Evolutionary conservation across 2,888 invertebrate genomes (phyloP).

Genomic region (Chymomyza fuscimana): DNA sequence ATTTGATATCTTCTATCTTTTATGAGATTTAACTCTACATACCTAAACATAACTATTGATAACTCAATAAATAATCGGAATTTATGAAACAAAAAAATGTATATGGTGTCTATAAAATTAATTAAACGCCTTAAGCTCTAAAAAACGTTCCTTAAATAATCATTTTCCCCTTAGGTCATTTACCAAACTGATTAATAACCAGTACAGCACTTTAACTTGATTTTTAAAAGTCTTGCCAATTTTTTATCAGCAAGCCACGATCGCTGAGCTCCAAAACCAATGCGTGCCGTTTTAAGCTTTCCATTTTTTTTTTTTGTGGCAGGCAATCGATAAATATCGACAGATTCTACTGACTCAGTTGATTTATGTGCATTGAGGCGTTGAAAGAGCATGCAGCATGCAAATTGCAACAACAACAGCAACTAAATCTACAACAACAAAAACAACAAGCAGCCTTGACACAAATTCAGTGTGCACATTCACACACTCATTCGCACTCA

Average conservation of each 20-base stretch:
- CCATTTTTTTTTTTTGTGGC: neutral
- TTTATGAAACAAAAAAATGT: too few relatives aligned
- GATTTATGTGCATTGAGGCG: neutral
- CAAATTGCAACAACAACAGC: constrained; percentile 37
- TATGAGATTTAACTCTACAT: too few relatives aligned
- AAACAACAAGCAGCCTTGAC: constrained; percentile 57
- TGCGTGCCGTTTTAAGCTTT: neutral
- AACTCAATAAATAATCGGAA: too few relatives aligned
- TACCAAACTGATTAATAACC: neutral
- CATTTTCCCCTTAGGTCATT: neutral
- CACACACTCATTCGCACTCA: constrained; percentile 20
- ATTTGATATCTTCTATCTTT: too few relatives aligned
- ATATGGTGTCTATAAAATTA: too few relatives aligned
- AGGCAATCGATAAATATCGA: neutral
- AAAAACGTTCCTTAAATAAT: neutral
- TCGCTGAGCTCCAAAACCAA: neutral
- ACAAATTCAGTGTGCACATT: constrained; percentile 52
- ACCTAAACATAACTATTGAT: too few relatives aligned
- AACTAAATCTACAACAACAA: neutral
- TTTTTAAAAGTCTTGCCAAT: neutral
- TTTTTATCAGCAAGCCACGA: neutral
- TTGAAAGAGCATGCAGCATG: constrained; percentile 49
- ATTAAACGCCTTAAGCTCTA: neutral
- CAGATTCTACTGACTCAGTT: neutral
- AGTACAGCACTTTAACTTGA: neutral